These are phyloP conservation scores for Acrobasis consociella DNA, from an alignment of 2,888 invertebrate genomes.

Conservation along the genomic window DNA sequence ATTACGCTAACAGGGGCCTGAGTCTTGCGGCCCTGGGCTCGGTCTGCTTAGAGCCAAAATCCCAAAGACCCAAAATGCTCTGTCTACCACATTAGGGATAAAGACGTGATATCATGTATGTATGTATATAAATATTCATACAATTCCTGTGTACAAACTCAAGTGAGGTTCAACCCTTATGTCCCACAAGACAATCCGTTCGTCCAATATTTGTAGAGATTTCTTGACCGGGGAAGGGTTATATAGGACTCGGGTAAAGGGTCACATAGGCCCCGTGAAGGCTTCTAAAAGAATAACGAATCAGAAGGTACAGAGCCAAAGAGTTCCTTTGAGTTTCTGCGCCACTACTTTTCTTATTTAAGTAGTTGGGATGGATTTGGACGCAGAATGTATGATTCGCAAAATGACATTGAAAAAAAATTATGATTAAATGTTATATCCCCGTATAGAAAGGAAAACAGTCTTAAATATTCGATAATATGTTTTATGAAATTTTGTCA, in stretches of 20 bases:
- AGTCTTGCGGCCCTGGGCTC: too few relatives aligned
- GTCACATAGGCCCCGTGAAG: not conserved
- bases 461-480: too few relatives aligned
- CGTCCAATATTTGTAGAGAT: constrained; percentile 10
- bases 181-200: constrained; percentile 6
- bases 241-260: not conserved
- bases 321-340: constrained; percentile 15
- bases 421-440: not conserved
- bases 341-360: constrained; percentile 8
- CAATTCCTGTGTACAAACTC: not conserved
- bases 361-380: constrained; percentile 10
- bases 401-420: not conserved
- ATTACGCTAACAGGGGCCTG: too few relatives aligned
- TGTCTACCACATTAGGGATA: too few relatives aligned
- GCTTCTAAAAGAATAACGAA: constrained; percentile 1
- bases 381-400: not conserved
- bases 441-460: too few relatives aligned
- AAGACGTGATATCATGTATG: too few relatives aligned
- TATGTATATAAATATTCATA: not conserved
- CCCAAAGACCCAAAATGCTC: too few relatives aligned
- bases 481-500: too few relatives aligned
- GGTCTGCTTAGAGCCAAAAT: too few relatives aligned
- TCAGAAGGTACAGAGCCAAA: constrained; percentile 6
- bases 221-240: constrained; percentile 10
- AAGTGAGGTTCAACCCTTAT: not conserved